Conservation (phyloP, 1,140 invertebrate species). For the Hyphantria cunea region DNA sequence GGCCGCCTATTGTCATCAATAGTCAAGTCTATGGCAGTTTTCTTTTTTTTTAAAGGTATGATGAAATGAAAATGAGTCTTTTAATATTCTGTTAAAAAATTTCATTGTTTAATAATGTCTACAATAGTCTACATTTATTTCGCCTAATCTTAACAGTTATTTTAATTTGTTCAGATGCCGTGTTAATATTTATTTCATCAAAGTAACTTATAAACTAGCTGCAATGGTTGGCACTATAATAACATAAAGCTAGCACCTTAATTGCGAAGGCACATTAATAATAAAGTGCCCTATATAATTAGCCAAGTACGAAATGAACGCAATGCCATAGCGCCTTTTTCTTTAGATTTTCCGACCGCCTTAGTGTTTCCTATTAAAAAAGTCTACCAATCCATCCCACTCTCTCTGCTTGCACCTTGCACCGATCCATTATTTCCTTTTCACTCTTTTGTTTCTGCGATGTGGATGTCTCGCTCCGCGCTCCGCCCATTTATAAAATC, state of each 20-base stretch:
- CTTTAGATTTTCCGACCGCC: slow-evolving; percentile 71
- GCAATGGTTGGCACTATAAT: slow-evolving; percentile 37
- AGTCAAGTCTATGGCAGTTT: not conserved
- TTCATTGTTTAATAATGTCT: not conserved
- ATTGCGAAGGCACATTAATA: slow-evolving; percentile 33
- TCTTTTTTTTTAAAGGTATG: not conserved
- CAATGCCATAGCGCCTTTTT: slow-evolving; percentile 50
- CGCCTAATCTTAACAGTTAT: not conserved
- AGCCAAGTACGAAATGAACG: too few relatives aligned
- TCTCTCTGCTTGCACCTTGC: slow-evolving; percentile 66
- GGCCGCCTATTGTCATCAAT: not conserved
- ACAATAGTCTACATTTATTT: not conserved
- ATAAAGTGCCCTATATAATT: slow-evolving; percentile 17
- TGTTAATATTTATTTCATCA: slow-evolving; percentile 13
- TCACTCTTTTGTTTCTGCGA: slow-evolving; percentile 75
- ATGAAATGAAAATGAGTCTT: not conserved
- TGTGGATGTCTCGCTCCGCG: slow-evolving; percentile 69
- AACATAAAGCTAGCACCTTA: slow-evolving; percentile 36
- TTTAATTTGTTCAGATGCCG: slow-evolving; percentile 6
- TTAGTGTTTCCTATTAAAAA: slow-evolving; percentile 64
- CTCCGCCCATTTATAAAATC: slow-evolving; percentile 80
- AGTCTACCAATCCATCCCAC: slow-evolving; percentile 44
- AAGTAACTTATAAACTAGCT: slow-evolving; percentile 20
- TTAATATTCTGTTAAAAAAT: not conserved
- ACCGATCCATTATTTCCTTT: slow-evolving; percentile 71